A percentile compares a stretch with the other conserved stretches of the same genome.
Conservation (phyloP, 2,113 vertebrate genomes). For the Aphelocoma coerulescens region DNA sequence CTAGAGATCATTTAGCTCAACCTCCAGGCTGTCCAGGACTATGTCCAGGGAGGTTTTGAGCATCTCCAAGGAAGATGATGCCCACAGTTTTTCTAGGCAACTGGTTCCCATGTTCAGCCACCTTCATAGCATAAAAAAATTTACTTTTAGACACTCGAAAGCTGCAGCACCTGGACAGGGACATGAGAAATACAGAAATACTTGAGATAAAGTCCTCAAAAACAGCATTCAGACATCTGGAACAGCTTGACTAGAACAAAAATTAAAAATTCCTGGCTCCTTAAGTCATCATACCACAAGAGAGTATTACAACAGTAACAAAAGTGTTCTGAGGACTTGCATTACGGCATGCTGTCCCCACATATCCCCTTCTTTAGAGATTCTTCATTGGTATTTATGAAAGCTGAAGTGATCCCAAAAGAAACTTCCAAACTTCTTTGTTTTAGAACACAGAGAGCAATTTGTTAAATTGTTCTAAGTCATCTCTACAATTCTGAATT, state of each 20-base stretch:
- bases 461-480: neutral
- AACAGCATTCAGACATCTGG: neutral
- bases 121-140: neutral
- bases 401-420: neutral
- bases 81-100: neutral
- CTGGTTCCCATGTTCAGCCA: neutral
- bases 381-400: neutral
- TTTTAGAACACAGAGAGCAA: neutral
- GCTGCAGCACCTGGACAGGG: neutral
- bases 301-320: neutral
- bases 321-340: neutral
- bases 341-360: neutral
- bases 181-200: neutral
- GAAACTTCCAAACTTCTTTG: neutral
- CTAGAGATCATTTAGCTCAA: neutral
- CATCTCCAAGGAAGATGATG: neutral
- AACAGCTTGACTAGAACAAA: neutral
- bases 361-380: neutral
- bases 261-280: neutral
- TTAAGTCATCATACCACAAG: neutral
- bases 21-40: neutral
- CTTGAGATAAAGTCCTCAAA: neutral
- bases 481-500: neutral
- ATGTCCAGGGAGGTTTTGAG: neutral
- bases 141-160: neutral